Evolutionary conservation across 2,113 vertebrate species (phyloP).

Genomic region (Nesoenas mayeri): DNA sequence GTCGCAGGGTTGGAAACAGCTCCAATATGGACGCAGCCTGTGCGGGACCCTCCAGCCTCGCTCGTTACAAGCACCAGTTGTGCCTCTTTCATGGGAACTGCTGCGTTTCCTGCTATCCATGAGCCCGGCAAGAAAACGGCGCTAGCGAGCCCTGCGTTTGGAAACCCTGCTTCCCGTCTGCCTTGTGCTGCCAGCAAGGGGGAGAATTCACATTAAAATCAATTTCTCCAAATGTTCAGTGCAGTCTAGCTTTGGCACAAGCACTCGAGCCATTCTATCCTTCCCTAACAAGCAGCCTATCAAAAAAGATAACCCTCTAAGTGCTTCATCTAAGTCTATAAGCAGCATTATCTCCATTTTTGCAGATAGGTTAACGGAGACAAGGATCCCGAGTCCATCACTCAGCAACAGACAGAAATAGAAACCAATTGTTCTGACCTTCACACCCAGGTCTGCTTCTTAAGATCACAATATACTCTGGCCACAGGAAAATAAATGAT

Average conservation of each 20-base stretch:
- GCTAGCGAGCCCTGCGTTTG: not conserved
- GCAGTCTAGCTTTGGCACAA: constrained; percentile 60
- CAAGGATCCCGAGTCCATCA: constrained; percentile 17
- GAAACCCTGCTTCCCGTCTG: constrained; percentile 53
- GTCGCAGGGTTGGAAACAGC: not conserved
- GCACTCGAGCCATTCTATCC: constrained; percentile 50
- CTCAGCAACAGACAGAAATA: constrained; percentile 25
- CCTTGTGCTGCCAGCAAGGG: constrained; percentile 43
- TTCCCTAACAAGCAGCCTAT: constrained; percentile 61
- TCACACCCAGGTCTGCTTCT: not conserved
- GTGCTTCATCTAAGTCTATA: constrained; percentile 9
- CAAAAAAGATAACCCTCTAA: constrained; percentile 61
- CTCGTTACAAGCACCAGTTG: not conserved
- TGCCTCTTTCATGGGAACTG: not conserved
- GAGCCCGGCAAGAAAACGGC: not conserved
- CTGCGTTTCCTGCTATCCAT: not conserved
- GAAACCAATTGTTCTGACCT: constrained; percentile 28
- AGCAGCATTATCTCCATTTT: constrained; percentile 52
- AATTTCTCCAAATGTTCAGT: constrained; percentile 62
- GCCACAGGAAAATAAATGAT: not conserved
- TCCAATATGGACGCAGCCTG: not conserved
- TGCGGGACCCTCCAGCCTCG: not conserved
- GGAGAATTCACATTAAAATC: constrained; percentile 59
- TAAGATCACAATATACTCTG: not conserved
- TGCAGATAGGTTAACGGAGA: constrained; percentile 50